Evolutionary conservation across 2,113 vertebrate genomes (phyloP).

Genomic region (Mixornis gularis): DNA sequence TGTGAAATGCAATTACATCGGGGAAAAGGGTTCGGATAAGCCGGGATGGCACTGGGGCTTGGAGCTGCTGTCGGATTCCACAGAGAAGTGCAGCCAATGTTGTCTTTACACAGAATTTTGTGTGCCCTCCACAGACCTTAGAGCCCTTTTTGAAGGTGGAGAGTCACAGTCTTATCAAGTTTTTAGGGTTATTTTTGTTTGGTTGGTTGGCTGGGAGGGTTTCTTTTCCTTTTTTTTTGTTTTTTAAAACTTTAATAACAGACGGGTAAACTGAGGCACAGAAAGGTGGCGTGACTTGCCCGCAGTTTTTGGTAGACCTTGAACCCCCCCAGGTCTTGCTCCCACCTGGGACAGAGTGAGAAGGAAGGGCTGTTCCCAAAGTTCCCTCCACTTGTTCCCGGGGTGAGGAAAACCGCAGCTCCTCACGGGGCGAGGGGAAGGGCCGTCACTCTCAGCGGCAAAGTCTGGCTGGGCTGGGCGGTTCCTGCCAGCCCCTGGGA

Average conservation of each 20-base stretch:
- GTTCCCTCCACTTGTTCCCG: not conserved
- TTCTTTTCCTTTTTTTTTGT: not conserved
- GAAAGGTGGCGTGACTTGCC: slow-evolving; percentile 29
- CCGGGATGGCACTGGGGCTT: not conserved
- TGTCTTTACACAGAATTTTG: not conserved
- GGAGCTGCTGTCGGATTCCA: not conserved
- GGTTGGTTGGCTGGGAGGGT: not conserved
- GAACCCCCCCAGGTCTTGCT: not conserved
- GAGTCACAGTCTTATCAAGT: not conserved
- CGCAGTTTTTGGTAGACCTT: not conserved
- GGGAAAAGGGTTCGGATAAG: not conserved
- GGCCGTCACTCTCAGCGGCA: not conserved
- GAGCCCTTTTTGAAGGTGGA: slow-evolving; percentile 49
- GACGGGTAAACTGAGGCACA: slow-evolving; percentile 33
- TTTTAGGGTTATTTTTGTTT: not conserved
- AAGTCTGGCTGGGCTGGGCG: not conserved
- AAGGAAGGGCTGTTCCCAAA: not conserved
- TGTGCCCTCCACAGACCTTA: slow-evolving; percentile 6
- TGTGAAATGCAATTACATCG: not conserved
- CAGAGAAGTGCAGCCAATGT: not conserved
- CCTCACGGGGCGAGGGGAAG: not conserved
- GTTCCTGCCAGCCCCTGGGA: not conserved
- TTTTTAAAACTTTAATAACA: not conserved
- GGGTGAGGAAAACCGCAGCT: fast-evolving
- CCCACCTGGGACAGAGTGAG: not conserved